These are phyloP conservation scores for Leucophenga montana DNA, from an alignment of 2,888 invertebrate genomes.

Conservation along the genomic window DNA sequence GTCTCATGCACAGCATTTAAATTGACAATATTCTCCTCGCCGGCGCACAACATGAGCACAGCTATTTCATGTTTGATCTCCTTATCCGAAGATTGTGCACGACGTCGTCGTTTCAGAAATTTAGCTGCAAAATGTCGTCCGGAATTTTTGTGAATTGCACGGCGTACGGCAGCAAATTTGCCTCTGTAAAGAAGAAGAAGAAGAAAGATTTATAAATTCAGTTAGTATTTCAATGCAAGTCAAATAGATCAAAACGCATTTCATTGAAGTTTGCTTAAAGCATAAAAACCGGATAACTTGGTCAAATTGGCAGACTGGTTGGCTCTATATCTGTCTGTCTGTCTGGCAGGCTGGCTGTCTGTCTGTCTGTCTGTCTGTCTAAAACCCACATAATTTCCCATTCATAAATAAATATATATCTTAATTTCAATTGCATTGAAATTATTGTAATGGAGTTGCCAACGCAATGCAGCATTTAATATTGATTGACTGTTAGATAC, in stretches of 20 bases:
- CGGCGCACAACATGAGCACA: constrained; percentile 88
- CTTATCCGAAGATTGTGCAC: constrained; percentile 87
- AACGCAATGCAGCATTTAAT: too few relatives aligned
- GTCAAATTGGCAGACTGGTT: constrained; percentile 49
- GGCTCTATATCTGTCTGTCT: neutral
- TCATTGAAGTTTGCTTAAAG: too few relatives aligned
- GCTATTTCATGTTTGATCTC: constrained; percentile 96
- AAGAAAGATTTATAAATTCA: neutral
- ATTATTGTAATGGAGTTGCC: too few relatives aligned
- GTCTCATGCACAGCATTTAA: constrained; percentile 91
- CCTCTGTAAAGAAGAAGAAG: constrained; percentile 82
- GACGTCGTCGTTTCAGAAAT: constrained; percentile 92
- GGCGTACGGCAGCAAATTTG: constrained; percentile 95
- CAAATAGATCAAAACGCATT: neutral
- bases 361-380: too few relatives aligned
- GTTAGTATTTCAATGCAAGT: neutral
- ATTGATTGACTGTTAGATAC: too few relatives aligned
- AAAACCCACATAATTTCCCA: neutral
- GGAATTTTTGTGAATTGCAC: constrained; percentile 89
- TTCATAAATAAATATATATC: neutral
- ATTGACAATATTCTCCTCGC: constrained; percentile 88
- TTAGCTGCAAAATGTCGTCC: constrained; percentile 96
- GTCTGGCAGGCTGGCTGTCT: too few relatives aligned
- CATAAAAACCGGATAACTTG: constrained; percentile 33
- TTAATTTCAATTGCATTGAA: neutral